Evolutionary conservation across 2,888 invertebrate species (phyloP).

Genomic region (Yponomeuta cagnagella): DNA sequence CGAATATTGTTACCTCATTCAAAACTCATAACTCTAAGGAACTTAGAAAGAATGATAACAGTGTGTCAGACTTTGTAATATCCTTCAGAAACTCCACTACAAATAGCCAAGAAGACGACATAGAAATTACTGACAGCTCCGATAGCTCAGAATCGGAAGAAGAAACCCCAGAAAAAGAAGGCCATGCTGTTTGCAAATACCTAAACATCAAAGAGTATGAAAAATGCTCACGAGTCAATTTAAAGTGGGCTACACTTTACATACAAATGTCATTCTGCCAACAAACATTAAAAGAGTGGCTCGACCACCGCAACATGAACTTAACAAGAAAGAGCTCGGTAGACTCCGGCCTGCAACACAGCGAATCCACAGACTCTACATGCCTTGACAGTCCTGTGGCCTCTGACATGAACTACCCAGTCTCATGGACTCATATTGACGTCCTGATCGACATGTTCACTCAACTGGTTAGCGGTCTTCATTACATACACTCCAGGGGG

Average conservation of each 20-base stretch:
- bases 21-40: constrained; percentile 69
- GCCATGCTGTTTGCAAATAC: constrained; percentile 55
- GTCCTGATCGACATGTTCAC: constrained; percentile 78
- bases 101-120: constrained; percentile 40
- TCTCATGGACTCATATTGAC: constrained; percentile 55
- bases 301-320: constrained; percentile 77
- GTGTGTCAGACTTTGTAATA: constrained; percentile 59
- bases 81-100: constrained; percentile 53
- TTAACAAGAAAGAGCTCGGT: constrained; percentile 49
- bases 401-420: constrained; percentile 43
- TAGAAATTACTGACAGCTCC: constrained; percentile 43
- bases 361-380: constrained; percentile 51
- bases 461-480: constrained; percentile 82
- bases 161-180: constrained; percentile 27
- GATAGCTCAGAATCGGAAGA: constrained; percentile 34
- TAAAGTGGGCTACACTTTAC: constrained; percentile 82
- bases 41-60: constrained; percentile 44
- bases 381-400: constrained; percentile 36
- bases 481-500: constrained; percentile 85
- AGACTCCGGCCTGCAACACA: constrained; percentile 47
- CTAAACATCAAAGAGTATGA: constrained; percentile 45
- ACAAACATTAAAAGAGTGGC: constrained; percentile 84
- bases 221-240: constrained; percentile 62
- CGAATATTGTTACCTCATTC: constrained; percentile 60
- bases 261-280: constrained; percentile 91